These are phyloP conservation scores for Montipora foliosa DNA, from an alignment of 64 coral and sea anemone genomes.

Conservation along the genomic window DNA sequence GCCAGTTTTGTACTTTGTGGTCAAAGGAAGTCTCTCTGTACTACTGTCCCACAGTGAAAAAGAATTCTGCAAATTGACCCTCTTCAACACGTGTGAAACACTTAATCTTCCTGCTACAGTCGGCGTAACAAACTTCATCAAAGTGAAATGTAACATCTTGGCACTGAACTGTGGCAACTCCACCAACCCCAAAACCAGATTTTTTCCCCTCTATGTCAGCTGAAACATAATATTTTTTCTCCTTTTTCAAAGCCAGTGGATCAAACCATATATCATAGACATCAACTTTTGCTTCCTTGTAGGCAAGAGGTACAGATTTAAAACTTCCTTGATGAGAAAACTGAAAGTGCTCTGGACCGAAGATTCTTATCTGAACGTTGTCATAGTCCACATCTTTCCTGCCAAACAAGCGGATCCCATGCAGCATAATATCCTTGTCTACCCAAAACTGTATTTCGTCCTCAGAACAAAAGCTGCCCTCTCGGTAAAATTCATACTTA, in stretches of 20 bases:
- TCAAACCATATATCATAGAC: slow-evolving; percentile 9
- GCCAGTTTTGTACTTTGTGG: no score
- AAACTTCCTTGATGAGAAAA: not conserved
- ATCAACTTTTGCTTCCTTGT: not conserved
- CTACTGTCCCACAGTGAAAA: not conserved
- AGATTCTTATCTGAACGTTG: not conserved
- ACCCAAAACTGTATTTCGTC: not conserved
- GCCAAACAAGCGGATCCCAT: not conserved
- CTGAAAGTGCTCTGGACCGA: fast-evolving
- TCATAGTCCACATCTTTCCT: not conserved
- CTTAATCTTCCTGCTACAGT: no score
- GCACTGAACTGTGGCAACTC: not conserved
- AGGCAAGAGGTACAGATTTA: not conserved
- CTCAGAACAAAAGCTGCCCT: fast-evolving
- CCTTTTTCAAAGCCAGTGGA: not conserved
- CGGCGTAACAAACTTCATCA: no score
- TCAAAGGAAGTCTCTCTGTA: no score
- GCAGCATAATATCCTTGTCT: not conserved
- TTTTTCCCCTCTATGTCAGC: not conserved
- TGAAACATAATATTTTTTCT: not conserved
- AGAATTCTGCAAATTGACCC: not conserved
- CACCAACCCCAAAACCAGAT: not conserved
- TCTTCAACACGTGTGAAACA: not conserved
- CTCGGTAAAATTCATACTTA: not conserved
- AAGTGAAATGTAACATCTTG: not conserved